Evolutionary conservation across 2,888 invertebrate species (phyloP).

Genomic region (Dryomyza anilis): DNA sequence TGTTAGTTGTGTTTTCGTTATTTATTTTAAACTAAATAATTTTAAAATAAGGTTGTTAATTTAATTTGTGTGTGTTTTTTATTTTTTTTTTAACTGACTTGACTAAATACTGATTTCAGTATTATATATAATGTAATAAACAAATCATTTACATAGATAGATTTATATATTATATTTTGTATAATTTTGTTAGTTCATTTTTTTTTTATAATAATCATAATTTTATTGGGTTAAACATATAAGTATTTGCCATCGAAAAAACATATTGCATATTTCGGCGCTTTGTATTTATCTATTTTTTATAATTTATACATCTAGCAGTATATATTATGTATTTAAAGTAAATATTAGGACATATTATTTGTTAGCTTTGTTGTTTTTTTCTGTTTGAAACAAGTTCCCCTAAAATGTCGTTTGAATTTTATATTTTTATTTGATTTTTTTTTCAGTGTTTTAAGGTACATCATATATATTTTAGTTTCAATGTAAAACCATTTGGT

Average conservation of each 20-base stretch:
- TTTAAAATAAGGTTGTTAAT: no score
- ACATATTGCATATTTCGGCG: neutral
- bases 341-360: conserved; percentile 1
- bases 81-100: neutral
- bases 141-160: no score
- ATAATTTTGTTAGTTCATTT: conserved; percentile 14
- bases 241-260: neutral
- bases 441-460: neutral
- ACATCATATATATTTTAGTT: neutral
- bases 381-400: conserved; percentile 17
- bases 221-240: neutral
- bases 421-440: neutral
- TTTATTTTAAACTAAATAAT: no score
- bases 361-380: neutral
- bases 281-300: neutral
- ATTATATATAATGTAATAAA: no score
- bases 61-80: no score
- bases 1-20: conserved; percentile 11
- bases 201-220: conserved; percentile 7
- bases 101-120: no score
- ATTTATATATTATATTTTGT: conserved; percentile 2
- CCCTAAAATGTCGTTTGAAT: conserved; percentile 17
- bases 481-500: neutral
- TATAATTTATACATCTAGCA: neutral
- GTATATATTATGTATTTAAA: neutral